phyloP scores from a whole-genome alignment of 2,888 invertebrate genomes.

The Keiferia lycopersicella region DNA sequence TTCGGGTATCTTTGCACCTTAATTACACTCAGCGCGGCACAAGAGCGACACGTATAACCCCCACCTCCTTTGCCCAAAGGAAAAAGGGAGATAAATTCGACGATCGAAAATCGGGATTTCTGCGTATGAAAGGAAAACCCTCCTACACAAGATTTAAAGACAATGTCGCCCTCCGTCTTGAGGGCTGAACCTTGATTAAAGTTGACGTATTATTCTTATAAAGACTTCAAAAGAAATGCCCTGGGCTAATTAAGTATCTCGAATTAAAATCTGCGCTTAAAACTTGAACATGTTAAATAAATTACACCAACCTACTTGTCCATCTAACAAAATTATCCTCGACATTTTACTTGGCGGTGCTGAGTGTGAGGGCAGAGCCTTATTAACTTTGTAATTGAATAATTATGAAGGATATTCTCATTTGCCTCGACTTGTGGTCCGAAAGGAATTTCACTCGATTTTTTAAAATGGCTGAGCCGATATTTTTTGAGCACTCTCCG shows the following conservation, averaged over 20 bases:
- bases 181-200: constrained; percentile 44
- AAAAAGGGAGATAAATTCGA: constrained; percentile 55
- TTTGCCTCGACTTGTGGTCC: constrained; percentile 44
- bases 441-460: constrained; percentile 40
- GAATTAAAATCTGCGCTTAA: constrained; percentile 10
- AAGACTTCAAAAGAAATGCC: constrained; percentile 23
- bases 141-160: constrained; percentile 54
- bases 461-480: constrained; percentile 28
- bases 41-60: constrained; percentile 70
- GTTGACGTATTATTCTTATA: constrained; percentile 51
- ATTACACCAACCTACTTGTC: constrained; percentile 3
- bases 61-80: constrained; percentile 58
- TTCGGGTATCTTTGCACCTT: constrained; percentile 80
- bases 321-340: constrained; percentile 26
- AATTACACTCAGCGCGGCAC: constrained; percentile 70
- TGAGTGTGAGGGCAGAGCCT: constrained; percentile 45
- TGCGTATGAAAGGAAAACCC: constrained; percentile 52
- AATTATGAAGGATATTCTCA: constrained; percentile 54
- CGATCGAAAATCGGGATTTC: constrained; percentile 50
- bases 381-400: constrained; percentile 54
- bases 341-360: constrained; percentile 39
- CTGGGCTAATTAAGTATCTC: constrained; percentile 8
- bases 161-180: constrained; percentile 52
- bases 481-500: constrained; percentile 30
- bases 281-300: constrained; percentile 11